These are phyloP conservation scores for Drosophila limbata DNA, from an alignment of 2,888 invertebrate genomes.

Conservation along the genomic window DNA sequence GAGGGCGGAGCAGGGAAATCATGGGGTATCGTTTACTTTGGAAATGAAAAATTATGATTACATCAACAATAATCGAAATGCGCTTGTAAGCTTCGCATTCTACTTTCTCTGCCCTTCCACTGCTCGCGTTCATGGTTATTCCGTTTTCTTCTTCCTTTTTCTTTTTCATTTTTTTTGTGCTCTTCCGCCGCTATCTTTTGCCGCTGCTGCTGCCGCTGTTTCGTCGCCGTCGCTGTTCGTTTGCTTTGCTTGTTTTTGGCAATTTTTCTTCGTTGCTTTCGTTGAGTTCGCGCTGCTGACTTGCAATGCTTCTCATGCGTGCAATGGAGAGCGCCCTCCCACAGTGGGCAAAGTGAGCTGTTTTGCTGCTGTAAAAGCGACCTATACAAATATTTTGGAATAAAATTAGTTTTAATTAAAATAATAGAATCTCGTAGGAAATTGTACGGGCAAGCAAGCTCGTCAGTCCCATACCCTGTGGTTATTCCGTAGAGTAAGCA, in stretches of 20 bases:
- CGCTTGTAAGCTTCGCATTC: conserved; percentile 75
- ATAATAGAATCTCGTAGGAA: neutral
- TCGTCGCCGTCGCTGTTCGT: conserved; percentile 33
- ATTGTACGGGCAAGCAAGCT: neutral
- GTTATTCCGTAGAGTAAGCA: too few relatives aligned
- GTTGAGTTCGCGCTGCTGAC: conserved; percentile 71
- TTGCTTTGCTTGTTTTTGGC: conserved; percentile 60
- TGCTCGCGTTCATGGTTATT: conserved; percentile 21
- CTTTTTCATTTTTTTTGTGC: conserved; percentile 19
- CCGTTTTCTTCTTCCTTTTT: conserved; percentile 24
- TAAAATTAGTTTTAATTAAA: neutral
- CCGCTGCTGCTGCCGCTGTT: conserved; percentile 43
- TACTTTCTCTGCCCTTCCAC: conserved; percentile 10
- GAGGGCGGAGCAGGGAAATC: neutral
- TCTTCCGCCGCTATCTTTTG: conserved; percentile 59
- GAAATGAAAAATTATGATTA: conserved; percentile 81
- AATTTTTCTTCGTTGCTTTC: conserved; percentile 72
- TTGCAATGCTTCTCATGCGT: conserved; percentile 77
- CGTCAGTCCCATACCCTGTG: neutral
- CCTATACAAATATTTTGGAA: neutral
- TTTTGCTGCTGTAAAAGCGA: neutral
- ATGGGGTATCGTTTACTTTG: conserved; percentile 75
- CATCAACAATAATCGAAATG: conserved; percentile 81
- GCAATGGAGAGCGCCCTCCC: conserved; percentile 41
- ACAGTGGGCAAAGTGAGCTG: conserved; percentile 6